These are phyloP conservation scores for Vidua chalybeata DNA, from an alignment of 2,113 vertebrate species.

Conservation along the genomic window DNA sequence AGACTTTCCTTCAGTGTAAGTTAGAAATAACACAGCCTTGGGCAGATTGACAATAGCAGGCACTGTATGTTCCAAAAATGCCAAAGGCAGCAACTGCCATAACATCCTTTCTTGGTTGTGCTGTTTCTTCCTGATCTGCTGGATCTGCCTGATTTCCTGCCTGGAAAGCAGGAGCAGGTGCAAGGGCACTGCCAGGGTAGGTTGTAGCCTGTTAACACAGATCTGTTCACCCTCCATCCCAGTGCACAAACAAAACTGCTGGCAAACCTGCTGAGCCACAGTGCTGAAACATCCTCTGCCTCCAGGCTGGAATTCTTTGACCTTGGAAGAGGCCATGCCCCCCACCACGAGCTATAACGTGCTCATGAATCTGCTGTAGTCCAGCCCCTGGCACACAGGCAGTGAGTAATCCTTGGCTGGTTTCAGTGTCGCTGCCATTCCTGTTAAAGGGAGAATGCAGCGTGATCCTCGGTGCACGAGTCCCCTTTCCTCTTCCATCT, in stretches of 20 bases:
- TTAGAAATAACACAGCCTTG: background rate
- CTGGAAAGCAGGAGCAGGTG: background rate
- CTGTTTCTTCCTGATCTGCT: background rate
- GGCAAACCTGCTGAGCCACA: background rate
- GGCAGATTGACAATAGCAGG: background rate
- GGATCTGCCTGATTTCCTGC: background rate
- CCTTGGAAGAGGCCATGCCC: background rate
- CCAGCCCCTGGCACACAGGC: background rate
- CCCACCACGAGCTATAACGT: background rate
- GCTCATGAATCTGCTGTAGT: background rate
- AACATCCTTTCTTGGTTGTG: background rate
- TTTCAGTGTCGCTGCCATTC: background rate
- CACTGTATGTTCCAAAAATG: background rate
- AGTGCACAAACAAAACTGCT: background rate
- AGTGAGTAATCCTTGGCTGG: rapidly evolving
- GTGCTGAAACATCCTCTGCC: rapidly evolving
- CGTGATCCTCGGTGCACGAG: rapidly evolving
- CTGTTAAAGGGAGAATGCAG: background rate
- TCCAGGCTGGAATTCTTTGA: background rate
- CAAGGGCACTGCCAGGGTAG: background rate
- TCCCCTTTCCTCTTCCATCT: background rate
- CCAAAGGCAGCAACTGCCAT: too few species aligned
- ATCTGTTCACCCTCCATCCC: background rate
- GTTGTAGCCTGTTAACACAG: background rate
- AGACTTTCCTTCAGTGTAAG: background rate